Percentiles rank a stretch among this genome's conserved stretches.
Conservation (phyloP, 92 coral and sea anemone genomes). For the Porites evermanni region DNA sequence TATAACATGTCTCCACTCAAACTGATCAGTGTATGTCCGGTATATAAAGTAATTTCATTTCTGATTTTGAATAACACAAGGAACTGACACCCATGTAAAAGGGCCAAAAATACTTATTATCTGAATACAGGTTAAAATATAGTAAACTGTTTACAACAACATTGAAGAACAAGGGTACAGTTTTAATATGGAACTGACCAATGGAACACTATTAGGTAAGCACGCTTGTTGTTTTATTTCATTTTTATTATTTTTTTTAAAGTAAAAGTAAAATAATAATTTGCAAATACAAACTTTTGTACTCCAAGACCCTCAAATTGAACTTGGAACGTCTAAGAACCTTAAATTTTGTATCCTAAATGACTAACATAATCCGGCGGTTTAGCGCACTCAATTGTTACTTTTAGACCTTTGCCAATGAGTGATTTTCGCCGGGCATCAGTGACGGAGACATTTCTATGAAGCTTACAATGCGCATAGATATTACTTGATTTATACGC, state of each 20-base stretch:
- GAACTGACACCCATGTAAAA: conserved; percentile 5
- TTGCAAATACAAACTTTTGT: too few relatives aligned
- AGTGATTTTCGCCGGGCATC: too few relatives aligned
- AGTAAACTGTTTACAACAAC: neutral
- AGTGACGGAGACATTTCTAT: neutral
- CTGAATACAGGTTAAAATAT: too few relatives aligned
- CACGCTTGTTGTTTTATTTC: neutral
- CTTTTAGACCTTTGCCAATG: too few relatives aligned
- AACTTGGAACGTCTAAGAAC: too few relatives aligned
- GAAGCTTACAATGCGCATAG: neutral
- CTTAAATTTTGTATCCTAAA: too few relatives aligned
- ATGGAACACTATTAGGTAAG: conserved; percentile 6
- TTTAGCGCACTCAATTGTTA: too few relatives aligned
- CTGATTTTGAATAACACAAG: neutral
- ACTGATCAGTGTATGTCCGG: neutral
- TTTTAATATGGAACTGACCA: conserved; percentile 11
- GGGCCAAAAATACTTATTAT: neutral
- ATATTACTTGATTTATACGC: neutral
- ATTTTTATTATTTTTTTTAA: neutral
- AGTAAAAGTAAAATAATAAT: neutral
- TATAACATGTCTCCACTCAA: neutral
- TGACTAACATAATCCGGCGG: too few relatives aligned
- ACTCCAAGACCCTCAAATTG: too few relatives aligned
- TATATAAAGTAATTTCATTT: neutral
- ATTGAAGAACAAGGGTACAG: neutral